These are phyloP conservation scores for Euura saliciscinereae DNA, from an alignment of 1,140 invertebrate species.

Conservation along the genomic window DNA sequence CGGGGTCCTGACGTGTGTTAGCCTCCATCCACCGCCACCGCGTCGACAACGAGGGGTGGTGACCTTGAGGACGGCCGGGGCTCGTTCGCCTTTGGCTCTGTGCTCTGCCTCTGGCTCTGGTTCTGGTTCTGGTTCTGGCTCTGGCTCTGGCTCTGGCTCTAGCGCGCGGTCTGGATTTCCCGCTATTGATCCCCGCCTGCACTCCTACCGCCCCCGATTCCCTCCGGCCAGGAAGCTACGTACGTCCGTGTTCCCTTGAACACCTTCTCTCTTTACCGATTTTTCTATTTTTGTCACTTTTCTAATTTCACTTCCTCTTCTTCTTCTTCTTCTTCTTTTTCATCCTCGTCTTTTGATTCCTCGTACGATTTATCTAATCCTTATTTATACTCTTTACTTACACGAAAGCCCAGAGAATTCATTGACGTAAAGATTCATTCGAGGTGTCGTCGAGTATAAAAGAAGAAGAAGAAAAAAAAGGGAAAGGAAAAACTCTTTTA, in stretches of 20 bases:
- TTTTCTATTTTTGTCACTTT: neutral
- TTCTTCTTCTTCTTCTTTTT: neutral
- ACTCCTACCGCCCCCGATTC: constrained; percentile 4
- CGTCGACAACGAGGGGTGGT: neutral
- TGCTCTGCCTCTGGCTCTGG: neutral
- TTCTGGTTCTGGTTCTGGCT: neutral
- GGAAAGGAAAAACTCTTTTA: too few relatives aligned
- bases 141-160: neutral
- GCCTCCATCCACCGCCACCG: too few relatives aligned
- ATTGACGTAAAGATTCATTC: too few relatives aligned
- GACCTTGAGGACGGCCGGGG: constrained; percentile 9
- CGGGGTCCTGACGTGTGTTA: neutral
- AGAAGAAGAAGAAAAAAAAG: neutral
- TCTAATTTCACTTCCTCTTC: neutral
- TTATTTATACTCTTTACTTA: too few relatives aligned
- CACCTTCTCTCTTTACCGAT: neutral
- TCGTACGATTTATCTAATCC: too few relatives aligned
- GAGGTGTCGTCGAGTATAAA: neutral
- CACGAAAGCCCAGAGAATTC: too few relatives aligned
- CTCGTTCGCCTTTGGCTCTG: constrained; percentile 5
- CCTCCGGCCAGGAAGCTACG: neutral
- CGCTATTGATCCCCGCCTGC: constrained; percentile 12
- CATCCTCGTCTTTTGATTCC: neutral
- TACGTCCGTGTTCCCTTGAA: neutral
- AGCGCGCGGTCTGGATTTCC: neutral